These are phyloP conservation scores for Hemitrygon akajei DNA, from an alignment of 2,797 vertebrate species.

Conservation along the genomic window DNA sequence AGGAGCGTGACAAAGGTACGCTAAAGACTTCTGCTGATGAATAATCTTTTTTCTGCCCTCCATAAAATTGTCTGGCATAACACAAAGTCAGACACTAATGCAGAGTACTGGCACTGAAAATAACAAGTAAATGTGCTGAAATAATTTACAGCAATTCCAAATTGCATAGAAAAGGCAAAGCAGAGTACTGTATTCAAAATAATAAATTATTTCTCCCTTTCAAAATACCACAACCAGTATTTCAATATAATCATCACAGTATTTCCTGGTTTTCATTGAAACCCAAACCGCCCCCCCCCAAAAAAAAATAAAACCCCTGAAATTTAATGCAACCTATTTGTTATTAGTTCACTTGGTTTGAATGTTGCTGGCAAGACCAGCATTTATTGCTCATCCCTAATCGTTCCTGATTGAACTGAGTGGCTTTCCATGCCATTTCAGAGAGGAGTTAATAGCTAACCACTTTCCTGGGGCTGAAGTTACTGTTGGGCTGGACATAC, in stretches of 20 bases:
- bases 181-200: not conserved
- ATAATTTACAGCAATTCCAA: slow-evolving; percentile 22
- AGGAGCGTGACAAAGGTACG: slow-evolving; percentile 55
- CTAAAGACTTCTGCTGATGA: slow-evolving; percentile 45
- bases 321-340: not conserved
- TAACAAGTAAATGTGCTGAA: slow-evolving; percentile 14
- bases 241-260: not conserved
- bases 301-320: not conserved
- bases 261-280: not conserved
- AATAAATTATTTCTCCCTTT: not conserved
- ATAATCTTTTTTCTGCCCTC: slow-evolving; percentile 57
- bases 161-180: not conserved
- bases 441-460: too few relatives aligned
- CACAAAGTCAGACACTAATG: slow-evolving; percentile 23
- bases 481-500: too few relatives aligned
- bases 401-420: too few relatives aligned
- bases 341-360: too few relatives aligned
- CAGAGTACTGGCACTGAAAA: not conserved
- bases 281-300: too few relatives aligned
- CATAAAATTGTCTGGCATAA: slow-evolving; percentile 33
- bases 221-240: not conserved
- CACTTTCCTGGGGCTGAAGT: too few relatives aligned
- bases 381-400: too few relatives aligned
- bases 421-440: too few relatives aligned
- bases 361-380: too few relatives aligned